Conservation (phyloP, 2,113 vertebrate species). For the Fregetta grallaria region DNA sequence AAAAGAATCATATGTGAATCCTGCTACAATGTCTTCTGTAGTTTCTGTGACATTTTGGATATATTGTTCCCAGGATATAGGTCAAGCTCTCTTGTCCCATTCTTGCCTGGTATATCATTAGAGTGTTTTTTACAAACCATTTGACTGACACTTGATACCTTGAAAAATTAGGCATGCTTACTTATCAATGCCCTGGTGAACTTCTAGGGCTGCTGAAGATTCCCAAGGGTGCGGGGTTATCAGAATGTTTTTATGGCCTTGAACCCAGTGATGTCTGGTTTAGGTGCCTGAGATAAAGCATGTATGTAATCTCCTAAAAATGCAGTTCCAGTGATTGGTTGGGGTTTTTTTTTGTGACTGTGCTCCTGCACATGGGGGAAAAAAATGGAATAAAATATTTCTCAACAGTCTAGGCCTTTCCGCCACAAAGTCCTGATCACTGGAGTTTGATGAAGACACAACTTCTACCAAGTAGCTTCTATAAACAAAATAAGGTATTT, state of each 20-base stretch:
- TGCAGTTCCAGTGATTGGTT: background rate
- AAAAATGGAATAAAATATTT: background rate
- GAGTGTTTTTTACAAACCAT: background rate
- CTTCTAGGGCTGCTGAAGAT: background rate
- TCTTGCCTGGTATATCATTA: background rate
- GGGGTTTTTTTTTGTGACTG: accelerated
- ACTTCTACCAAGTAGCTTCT: background rate
- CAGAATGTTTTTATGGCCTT: background rate
- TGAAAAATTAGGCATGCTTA: background rate
- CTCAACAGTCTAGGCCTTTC: background rate
- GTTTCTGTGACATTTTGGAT: background rate
- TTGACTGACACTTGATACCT: background rate
- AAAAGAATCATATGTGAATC: background rate
- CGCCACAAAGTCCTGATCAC: background rate
- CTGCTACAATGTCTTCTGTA: background rate
- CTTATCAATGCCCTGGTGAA: background rate
- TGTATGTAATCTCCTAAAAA: background rate
- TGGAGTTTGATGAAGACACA: background rate
- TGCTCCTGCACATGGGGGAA: background rate
- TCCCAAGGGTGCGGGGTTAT: background rate
- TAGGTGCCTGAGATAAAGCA: background rate
- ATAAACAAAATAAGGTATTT: background rate
- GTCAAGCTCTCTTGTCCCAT: background rate
- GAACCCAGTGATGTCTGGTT: background rate
- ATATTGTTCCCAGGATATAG: background rate